Conservation (phyloP, 2,888 invertebrate species). For the Heliconius charithonia region DNA sequence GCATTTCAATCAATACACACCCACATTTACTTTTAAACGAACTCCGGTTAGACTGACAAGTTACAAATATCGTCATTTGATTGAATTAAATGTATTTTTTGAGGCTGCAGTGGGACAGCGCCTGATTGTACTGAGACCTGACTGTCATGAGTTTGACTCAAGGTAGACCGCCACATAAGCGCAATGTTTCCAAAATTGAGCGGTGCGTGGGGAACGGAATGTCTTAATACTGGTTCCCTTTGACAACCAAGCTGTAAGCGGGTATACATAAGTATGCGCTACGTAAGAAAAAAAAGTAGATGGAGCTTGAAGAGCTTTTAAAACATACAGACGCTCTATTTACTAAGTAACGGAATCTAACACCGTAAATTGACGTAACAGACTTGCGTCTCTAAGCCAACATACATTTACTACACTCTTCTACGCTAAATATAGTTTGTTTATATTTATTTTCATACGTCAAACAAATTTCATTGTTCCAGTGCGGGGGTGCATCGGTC, state of each 20-base stretch:
- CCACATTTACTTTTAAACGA: neutral
- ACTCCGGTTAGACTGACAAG: neutral
- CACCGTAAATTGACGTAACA: no score
- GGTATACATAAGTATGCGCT: no score
- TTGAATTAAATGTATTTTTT: neutral
- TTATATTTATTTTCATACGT: slow-evolving; percentile 3
- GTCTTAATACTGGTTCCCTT: no score
- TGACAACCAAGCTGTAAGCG: no score
- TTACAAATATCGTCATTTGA: neutral
- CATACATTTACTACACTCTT: neutral
- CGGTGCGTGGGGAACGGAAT: no score
- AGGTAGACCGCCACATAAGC: no score
- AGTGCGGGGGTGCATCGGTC: slow-evolving; percentile 11
- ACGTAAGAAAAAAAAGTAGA: neutral
- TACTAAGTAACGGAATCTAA: no score
- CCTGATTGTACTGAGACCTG: no score
- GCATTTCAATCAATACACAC: neutral
- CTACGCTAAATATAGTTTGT: neutral
- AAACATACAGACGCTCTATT: no score
- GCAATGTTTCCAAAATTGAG: no score
- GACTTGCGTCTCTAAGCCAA: neutral
- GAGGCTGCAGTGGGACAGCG: no score
- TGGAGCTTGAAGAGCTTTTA: neutral
- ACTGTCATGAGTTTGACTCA: no score
- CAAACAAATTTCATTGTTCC: slow-evolving; percentile 12